Evolutionary conservation across 2,888 invertebrate genomes (phyloP).

Genomic region (Chironomus riparius): DNA sequence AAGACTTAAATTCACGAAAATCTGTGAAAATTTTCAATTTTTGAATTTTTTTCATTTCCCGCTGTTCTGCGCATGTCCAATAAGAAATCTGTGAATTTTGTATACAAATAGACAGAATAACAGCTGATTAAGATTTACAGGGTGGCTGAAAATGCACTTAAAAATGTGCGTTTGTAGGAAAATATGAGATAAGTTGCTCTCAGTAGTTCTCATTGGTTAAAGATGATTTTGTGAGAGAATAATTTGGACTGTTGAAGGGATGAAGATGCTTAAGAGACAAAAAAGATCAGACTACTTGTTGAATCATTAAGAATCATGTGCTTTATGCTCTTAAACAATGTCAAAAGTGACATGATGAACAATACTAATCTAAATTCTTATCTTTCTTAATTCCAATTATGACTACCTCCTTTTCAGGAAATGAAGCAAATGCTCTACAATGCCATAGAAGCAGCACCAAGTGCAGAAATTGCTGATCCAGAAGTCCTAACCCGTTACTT

Average conservation of each 20-base stretch:
- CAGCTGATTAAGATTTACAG: neutral
- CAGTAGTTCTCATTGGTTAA: neutral
- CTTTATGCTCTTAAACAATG: too few relatives aligned
- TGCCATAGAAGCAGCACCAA: conserved; percentile 67
- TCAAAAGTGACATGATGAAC: too few relatives aligned
- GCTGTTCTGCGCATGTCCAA: conserved; percentile 21
- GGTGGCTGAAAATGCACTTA: neutral
- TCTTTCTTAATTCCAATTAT: too few relatives aligned
- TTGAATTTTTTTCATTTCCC: neutral
- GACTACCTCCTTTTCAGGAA: conserved; percentile 51
- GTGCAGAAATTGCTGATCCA: conserved; percentile 61
- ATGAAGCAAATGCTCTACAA: conserved; percentile 78
- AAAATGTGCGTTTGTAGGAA: neutral
- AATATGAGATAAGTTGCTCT: neutral
- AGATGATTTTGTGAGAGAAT: neutral
- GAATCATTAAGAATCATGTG: too few relatives aligned
- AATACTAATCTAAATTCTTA: too few relatives aligned
- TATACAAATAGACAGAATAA: neutral
- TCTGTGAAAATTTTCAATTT: too few relatives aligned
- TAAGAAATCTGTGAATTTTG: neutral
- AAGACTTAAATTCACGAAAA: too few relatives aligned
- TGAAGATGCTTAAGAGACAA: neutral
- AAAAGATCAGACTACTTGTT: too few relatives aligned
- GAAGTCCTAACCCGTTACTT: conserved; percentile 62
- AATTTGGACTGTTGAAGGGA: neutral